phyloP scores from a whole-genome alignment of 2,797 vertebrate genomes.

The Semotilus atromaculatus region DNA sequence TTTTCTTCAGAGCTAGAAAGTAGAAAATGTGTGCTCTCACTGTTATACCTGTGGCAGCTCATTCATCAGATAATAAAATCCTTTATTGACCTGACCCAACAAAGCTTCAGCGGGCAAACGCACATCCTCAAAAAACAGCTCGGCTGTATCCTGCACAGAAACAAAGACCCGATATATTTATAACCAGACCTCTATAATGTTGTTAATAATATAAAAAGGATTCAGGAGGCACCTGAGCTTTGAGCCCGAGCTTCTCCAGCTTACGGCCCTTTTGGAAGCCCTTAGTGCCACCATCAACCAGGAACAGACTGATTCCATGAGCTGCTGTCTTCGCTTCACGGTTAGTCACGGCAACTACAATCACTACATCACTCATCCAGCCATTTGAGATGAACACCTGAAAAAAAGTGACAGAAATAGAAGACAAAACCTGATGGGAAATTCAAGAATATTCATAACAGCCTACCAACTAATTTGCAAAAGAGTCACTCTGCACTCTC shows the following conservation, averaged over 20 bases:
- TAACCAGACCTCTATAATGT: not conserved
- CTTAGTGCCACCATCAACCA: slow-evolving; percentile 89
- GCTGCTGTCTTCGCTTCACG: slow-evolving; percentile 83
- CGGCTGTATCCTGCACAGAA: slow-evolving; percentile 87
- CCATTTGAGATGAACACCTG: slow-evolving; percentile 94
- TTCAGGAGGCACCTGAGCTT: slow-evolving; percentile 85
- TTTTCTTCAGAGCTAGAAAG: not conserved
- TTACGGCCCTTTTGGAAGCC: slow-evolving; percentile 92
- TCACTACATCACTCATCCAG: slow-evolving; percentile 87
- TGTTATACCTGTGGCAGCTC: slow-evolving; percentile 89
- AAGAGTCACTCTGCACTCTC: not conserved
- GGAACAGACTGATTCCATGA: slow-evolving; percentile 92
- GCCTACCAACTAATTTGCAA: not conserved
- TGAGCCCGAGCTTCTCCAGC: slow-evolving; percentile 91
- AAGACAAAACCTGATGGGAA: not conserved
- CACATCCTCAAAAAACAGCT: slow-evolving; percentile 94
- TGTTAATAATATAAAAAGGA: not conserved
- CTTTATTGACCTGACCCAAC: slow-evolving; percentile 88
- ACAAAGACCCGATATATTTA: not conserved
- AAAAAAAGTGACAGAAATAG: not conserved
- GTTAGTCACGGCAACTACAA: slow-evolving; percentile 88
- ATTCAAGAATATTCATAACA: not conserved
- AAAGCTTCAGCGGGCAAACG: slow-evolving; percentile 87
- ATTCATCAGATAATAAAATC: slow-evolving; percentile 93
- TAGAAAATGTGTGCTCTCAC: not conserved